Base-by-base conservation (phyloP, 2,888 invertebrate species). In the Salticus scenicus region DNA sequence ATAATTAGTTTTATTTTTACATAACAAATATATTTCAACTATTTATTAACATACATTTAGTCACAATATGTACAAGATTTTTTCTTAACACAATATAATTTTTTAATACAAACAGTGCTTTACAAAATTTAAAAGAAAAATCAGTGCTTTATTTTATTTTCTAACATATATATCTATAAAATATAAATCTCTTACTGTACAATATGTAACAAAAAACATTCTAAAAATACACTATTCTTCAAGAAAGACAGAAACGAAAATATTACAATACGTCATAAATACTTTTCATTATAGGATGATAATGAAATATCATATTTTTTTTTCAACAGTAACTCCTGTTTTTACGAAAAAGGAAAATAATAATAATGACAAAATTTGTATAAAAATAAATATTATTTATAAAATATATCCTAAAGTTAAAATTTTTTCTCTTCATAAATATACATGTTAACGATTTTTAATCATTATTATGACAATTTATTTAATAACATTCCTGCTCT, bases 181-280 rank as follows among this genome's bases (percentile, higher is more conserved):
- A 80, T 74, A 81, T 81, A 81, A 70, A 81, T 81, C 81, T 81
- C 81, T 80, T 51, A 73, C 80, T 81, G 74, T 81, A 81, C 81
- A 81, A 27, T 81, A 74, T 81, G 70, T 81, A 81, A 81, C 57
- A 81, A 31, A 73, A 30, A 12, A 17, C 5, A 66, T 28, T 66
- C 28, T 66, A 66, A 31, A 66, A 66, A 17, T 66, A n/a, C 28
- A 20, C 30, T 30, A 28, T 14, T 31, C 30, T 66, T 66, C 30
- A 31, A n/a, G 30, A 10, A 30, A 30, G 66, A 66, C 66, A 30
- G 30, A n/a, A 47, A n/a, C n/a, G 14, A 47, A 47, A 47, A 47
- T 47, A 47, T 47, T 47, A 47, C 47, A 47, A 47, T 47, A 47
- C n/a, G 17, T 2, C 10, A 47, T n/a, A 17, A 17, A 47, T 47